These are phyloP conservation scores for Antedon mediterranea DNA, from an alignment of 53 echinoderm and acorn worm genomes.

Conservation along the genomic window DNA sequence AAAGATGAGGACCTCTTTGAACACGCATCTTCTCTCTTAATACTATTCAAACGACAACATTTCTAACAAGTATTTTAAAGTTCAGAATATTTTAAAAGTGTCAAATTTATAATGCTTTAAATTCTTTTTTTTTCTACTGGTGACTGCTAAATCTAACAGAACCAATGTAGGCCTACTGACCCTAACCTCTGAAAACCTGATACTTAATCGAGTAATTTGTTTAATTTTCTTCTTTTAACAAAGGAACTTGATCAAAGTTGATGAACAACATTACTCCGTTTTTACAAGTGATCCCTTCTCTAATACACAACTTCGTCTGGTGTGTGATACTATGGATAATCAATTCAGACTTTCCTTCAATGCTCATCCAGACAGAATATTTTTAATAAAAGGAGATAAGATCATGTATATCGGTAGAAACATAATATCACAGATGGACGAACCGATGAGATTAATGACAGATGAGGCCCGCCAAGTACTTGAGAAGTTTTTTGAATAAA, in stretches of 20 bases:
- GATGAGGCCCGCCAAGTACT: slow-evolving; percentile 48
- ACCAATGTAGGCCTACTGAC: too few species aligned
- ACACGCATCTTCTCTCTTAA: too few species aligned
- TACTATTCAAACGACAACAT: too few species aligned
- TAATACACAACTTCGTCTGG: slow-evolving; percentile 35
- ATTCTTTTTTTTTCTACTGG: too few species aligned
- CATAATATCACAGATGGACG: slow-evolving; percentile 12
- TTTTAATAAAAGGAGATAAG: slow-evolving; percentile 32
- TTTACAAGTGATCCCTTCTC: slow-evolving; percentile 36
- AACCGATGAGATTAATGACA: slow-evolving; percentile 37
- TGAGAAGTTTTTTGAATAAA: neutral
- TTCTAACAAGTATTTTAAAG: too few species aligned
- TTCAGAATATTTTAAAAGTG: too few species aligned
- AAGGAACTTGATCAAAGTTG: slow-evolving; percentile 33
- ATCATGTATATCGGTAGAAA: slow-evolving; percentile 27
- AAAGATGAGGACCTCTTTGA: too few species aligned
- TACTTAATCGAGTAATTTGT: too few species aligned
- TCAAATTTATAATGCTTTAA: too few species aligned
- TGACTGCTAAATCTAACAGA: too few species aligned
- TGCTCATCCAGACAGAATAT: slow-evolving; percentile 60
- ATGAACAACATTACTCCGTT: slow-evolving; percentile 18
- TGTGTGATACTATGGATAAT: slow-evolving; percentile 58
- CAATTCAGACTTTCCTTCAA: slow-evolving; percentile 27
- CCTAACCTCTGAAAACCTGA: too few species aligned
- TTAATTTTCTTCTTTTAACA: neutral